phyloP scores from a whole-genome alignment of 2,113 vertebrate genomes.

The Naja naja region DNA sequence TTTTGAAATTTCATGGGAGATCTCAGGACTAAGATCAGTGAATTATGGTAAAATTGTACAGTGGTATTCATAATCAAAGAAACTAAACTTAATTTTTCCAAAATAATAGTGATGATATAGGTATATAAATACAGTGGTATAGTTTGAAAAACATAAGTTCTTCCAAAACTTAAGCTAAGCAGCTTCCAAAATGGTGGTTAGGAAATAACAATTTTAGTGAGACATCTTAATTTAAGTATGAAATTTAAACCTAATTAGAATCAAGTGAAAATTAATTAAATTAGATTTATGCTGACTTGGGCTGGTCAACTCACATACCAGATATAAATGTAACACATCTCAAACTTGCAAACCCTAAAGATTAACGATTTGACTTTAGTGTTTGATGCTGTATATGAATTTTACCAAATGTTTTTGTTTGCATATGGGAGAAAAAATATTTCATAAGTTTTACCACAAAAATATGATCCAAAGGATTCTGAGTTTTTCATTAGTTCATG shows the following conservation, averaged over 20 bases:
- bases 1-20: not conserved
- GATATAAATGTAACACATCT: not conserved
- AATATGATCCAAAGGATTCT: not conserved
- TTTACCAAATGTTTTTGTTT: not conserved
- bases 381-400: not conserved
- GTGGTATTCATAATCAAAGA: not conserved
- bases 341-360: not conserved
- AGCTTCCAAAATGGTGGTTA: not conserved
- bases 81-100: not conserved
- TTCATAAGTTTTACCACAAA: not conserved
- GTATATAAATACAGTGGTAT: not conserved
- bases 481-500: conserved; percentile 13
- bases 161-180: not conserved
- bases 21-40: not conserved
- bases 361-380: not conserved
- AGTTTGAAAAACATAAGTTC: not conserved
- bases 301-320: too few species aligned
- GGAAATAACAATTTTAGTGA: not conserved
- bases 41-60: not conserved
- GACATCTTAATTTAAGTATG: not conserved
- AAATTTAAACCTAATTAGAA: not conserved
- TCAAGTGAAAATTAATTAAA: not conserved
- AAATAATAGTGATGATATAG: not conserved
- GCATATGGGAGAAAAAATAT: not conserved
- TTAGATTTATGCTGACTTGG: not conserved